phyloP scores from a whole-genome alignment of 2,797 vertebrate genomes.

The Crocidura indochinensis region DNA sequence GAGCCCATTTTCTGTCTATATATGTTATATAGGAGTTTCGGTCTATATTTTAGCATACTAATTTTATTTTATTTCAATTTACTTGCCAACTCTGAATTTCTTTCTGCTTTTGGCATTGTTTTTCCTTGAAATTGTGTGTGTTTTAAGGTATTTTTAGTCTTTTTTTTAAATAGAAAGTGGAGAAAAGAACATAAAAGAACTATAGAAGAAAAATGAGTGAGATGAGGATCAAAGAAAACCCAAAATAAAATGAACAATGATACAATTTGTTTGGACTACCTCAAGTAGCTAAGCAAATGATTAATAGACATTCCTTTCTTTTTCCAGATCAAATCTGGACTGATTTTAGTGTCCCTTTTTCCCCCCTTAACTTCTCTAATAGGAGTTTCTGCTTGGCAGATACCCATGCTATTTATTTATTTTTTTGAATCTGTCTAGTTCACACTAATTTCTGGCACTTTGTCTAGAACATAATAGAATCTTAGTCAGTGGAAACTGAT shows the following conservation, averaged over 20 bases:
- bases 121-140: background rate
- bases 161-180: background rate
- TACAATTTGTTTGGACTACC: conserved; percentile 14
- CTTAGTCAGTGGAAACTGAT: conserved; percentile 3
- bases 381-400: background rate
- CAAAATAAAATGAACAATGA: conserved; percentile 34
- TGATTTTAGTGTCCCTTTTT: background rate
- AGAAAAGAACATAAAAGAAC: background rate
- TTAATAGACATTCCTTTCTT: background rate
- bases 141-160: background rate
- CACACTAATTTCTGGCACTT: background rate
- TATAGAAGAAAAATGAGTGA: background rate
- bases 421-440: background rate
- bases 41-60: background rate
- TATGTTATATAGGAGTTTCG: background rate
- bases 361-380: background rate
- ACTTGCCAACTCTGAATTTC: background rate
- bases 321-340: conserved; percentile 46
- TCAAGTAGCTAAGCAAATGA: conserved; percentile 29
- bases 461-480: conserved; percentile 35
- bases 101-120: conserved; percentile 44
- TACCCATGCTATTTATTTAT: background rate
- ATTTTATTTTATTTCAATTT: conserved; percentile 43
- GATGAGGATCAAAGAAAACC: background rate
- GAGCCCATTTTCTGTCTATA: background rate